Evolutionary conservation across 2,888 invertebrate genomes (phyloP), one percentile per base, ranked within the genome.

Genomic region (Temnothorax rugatulus): DNA sequence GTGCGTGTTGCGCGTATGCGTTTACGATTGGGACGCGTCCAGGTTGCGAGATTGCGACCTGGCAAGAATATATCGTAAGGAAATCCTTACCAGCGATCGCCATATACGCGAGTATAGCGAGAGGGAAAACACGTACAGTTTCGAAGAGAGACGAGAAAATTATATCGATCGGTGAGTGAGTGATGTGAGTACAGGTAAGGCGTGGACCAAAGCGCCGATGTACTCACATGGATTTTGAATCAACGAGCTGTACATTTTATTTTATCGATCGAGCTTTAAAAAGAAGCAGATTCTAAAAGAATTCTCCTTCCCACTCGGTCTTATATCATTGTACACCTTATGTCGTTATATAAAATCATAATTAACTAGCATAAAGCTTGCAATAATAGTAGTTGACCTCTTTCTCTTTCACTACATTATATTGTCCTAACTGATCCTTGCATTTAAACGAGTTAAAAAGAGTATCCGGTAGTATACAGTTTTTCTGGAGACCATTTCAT

Each of bases 1-100:
- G 47, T 63, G 64, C 64, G 47, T 63, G 50, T 41, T 75, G 54
- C 61, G 21, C 34, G 63, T 47, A 9, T 66, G 50, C 50, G 38
- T 76, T 75, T 52, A 50, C 38, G 50, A 75, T 75, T 11, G 2
- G 18, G 64, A 50, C 50, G n/a, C 47, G 38, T 63, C 34, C 7
- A 47, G 18, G 0, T 29, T 21, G 4, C 50, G 59, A 25, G 64
- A 76, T 52, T 64, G 18, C 75, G 25, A 38, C 38, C 54, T 25
- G 7, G 38, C 25, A 1, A 38, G 52, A 18, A 52, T 38, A 52
- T 38, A 15, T 38, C 47, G 5, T 5, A 38, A 64, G 21, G 25
- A 25, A 9, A 73, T 57, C 7, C 25, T 25, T 71, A 50, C 4
- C n/a, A 44, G 9, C 8, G 8, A 25, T 15, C 21, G 21, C n/a